Percentiles rank a stretch among this genome's conserved stretches.
These are phyloP conservation scores for Pseudomyrmex cubaensis DNA, from an alignment of 1,140 invertebrate species.

Conservation along the genomic window DNA sequence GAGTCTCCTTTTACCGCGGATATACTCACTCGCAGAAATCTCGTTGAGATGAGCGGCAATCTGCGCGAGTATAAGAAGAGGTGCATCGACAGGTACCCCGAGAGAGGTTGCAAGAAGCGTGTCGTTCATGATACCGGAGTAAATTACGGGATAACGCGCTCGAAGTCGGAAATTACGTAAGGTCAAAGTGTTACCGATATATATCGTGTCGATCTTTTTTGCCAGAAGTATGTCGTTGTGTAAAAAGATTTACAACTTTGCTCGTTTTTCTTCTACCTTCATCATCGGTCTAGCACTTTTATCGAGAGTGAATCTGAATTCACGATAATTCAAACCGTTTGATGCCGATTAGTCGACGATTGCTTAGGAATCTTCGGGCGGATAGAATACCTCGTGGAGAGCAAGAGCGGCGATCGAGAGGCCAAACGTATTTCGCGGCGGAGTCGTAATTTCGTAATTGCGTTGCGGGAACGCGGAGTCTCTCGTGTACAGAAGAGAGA, in stretches of 20 bases:
- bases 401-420: slow-evolving; percentile 8
- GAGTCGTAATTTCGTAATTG: slow-evolving; percentile 43
- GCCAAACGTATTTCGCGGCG: slow-evolving; percentile 35
- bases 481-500: background rate
- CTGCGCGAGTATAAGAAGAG: slow-evolving; percentile 15
- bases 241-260: background rate
- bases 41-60: slow-evolving; percentile 37
- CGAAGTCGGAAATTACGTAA: slow-evolving; percentile 34
- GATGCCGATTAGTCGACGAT: slow-evolving; percentile 16
- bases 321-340: slow-evolving; percentile 10
- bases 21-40: slow-evolving; percentile 16
- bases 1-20: background rate
- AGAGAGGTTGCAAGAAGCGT: slow-evolving; percentile 37
- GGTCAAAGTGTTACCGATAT: slow-evolving; percentile 14
- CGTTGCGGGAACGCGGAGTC: slow-evolving; percentile 19
- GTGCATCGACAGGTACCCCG: slow-evolving; percentile 33
- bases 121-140: slow-evolving; percentile 37
- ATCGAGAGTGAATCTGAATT: background rate
- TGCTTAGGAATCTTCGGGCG: background rate
- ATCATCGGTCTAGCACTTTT: slow-evolving; percentile 1
- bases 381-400: slow-evolving; percentile 31
- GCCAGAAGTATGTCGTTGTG: background rate
- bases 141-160: slow-evolving; percentile 19
- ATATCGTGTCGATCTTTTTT: slow-evolving; percentile 18
- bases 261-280: background rate